Conservation (phyloP, 92 coral and sea anemone genomes). For the Siderastrea radians region DNA sequence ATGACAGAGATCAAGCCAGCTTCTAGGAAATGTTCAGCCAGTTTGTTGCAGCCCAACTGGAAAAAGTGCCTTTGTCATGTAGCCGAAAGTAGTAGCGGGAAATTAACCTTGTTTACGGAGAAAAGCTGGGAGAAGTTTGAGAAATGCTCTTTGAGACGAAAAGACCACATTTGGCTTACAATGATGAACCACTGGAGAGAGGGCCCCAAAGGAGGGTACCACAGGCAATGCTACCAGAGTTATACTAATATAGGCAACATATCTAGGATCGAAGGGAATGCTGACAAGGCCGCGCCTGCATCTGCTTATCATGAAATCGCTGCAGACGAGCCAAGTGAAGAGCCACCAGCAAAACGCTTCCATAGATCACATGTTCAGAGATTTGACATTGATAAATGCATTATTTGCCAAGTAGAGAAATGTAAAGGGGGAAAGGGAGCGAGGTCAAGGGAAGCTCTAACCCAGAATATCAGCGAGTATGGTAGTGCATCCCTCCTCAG, state of each 20-base stretch:
- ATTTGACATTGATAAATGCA: constrained; percentile 30
- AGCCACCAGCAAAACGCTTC: constrained; percentile 22
- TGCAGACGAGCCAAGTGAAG: neutral
- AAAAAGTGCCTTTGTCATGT: constrained; percentile 49
- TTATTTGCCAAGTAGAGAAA: constrained; percentile 32
- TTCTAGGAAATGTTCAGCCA: constrained; percentile 37
- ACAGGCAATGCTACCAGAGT: constrained; percentile 46
- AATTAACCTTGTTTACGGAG: constrained; percentile 31
- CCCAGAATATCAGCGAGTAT: constrained; percentile 40
- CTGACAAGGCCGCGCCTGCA: constrained; percentile 24
- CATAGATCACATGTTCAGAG: constrained; percentile 30
- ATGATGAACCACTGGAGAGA: constrained; percentile 25
- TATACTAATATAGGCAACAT: constrained; percentile 27
- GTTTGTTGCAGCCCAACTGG: constrained; percentile 5
- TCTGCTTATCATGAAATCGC: constrained; percentile 6
- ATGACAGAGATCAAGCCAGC: constrained; percentile 42
- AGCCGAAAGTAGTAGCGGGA: constrained; percentile 6
- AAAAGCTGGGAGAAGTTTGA: constrained; percentile 61
- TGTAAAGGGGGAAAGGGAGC: constrained; percentile 34
- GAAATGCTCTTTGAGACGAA: constrained; percentile 31
- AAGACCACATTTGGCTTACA: constrained; percentile 32
- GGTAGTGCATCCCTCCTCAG: constrained; percentile 44
- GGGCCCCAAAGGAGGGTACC: constrained; percentile 55
- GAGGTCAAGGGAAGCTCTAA: constrained; percentile 45
- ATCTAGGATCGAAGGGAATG: constrained; percentile 32